These are phyloP conservation scores for Bombus turneri DNA, from an alignment of 1,140 invertebrate genomes.

Conservation along the genomic window DNA sequence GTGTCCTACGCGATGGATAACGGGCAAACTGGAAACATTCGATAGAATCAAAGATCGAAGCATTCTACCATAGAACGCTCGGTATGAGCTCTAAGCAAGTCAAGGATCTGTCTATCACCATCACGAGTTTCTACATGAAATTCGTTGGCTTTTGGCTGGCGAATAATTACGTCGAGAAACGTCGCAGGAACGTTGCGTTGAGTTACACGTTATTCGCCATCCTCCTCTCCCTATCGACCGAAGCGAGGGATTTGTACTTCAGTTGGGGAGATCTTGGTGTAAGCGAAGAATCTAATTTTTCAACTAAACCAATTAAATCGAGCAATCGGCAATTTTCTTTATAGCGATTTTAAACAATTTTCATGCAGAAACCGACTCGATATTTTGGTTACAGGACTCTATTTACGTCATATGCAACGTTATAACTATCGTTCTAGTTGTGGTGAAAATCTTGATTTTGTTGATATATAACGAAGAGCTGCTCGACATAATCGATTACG, in stretches of 20 bases:
- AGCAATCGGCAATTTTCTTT: neutral
- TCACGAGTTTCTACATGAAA: conserved; percentile 31
- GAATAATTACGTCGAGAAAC: conserved; percentile 5
- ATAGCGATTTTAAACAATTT: too few relatives aligned
- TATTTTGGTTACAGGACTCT: conserved; percentile 34
- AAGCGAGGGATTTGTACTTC: conserved; percentile 40
- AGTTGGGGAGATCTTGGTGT: conserved; percentile 49
- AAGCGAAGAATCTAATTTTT: conserved; percentile 3
- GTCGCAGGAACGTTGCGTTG: neutral
- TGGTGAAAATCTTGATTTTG: conserved; percentile 43
- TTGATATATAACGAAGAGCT: conserved; percentile 17
- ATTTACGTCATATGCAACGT: conserved; percentile 39
- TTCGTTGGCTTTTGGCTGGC: conserved; percentile 52
- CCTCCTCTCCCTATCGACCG: neutral
- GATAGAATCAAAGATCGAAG: too few relatives aligned
- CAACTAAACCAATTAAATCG: neutral
- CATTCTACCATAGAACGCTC: too few relatives aligned
- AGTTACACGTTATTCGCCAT: conserved; percentile 12
- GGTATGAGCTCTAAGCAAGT: neutral
- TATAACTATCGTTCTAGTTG: conserved; percentile 41
- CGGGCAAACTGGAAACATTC: neutral
- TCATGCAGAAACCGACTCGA: neutral
- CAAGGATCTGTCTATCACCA: neutral
- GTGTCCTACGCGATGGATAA: too few relatives aligned
- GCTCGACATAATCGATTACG: conserved; percentile 33